Base-by-base conservation (phyloP, 2,113 vertebrate genomes). In the Ophthalmolycus amberensis region DNA sequence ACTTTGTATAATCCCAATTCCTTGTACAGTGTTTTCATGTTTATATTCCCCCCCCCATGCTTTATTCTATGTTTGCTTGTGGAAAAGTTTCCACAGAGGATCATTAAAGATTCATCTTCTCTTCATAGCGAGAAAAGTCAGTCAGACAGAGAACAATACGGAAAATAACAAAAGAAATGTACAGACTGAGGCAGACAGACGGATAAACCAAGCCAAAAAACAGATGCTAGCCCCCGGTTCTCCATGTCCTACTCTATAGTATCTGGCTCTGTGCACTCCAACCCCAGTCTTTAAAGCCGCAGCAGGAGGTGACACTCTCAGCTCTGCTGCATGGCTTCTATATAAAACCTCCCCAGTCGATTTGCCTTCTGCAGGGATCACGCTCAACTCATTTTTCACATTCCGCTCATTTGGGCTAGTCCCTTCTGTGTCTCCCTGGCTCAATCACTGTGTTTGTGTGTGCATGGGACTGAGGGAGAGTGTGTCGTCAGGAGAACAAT, bases 311-410 rank as follows among this genome's bases (percentile, higher is more conserved):
- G 88, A 75, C 82, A 73, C 85, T 88, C 62, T 34, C 71, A 79
- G 78, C 83, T 77, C 73, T 77, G 74, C 76, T 85, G 85, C 80
- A 58, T 44, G 52, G 82, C 60, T 84, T 69, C 66, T 77, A 69
- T 83, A 82, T 60, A 79, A 91, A 90, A 85, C 75, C 84, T 89
- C 74, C 76, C 64, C 50, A 71, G 88, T 89, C 80, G 90, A 78
- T 91, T 92, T 92, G 89, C 86, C 77, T 91, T 90, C 85, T 77
- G 85, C 77, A 44, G 85, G 89, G 91, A 91, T 94, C 91, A 91
- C 85, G 85, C 82, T 68, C 81, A 65, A 50, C 86, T 91, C 88
- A 66, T 86, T 79, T 89, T 86, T 86, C 75, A 78, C 66, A 87
- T 84, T 75, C 66, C 82, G 85, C 82, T 88, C 67, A 29, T 90